These are phyloP conservation scores for Rhodeus uyekii DNA, from an alignment of 2,797 vertebrate species.

Conservation along the genomic window DNA sequence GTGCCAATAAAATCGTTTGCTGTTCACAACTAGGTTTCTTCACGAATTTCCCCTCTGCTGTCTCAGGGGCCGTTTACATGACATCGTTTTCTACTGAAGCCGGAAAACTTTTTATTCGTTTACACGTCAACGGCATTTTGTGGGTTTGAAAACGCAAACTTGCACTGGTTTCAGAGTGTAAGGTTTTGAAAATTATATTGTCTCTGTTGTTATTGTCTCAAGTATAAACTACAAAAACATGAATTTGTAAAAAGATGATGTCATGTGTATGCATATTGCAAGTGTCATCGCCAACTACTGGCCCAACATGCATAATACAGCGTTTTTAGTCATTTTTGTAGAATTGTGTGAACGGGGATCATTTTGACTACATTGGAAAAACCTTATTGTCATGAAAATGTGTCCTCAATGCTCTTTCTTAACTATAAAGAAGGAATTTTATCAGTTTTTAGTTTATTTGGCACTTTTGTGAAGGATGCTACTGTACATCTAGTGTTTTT, in stretches of 20 bases:
- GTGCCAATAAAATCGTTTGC: neutral
- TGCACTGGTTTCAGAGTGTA: neutral
- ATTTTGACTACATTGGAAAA: neutral
- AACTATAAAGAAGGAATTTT: neutral
- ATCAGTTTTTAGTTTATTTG: constrained; percentile 24
- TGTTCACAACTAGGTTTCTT: neutral
- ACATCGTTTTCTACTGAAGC: neutral
- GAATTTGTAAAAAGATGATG: neutral
- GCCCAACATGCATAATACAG: no score
- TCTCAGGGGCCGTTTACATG: neutral
- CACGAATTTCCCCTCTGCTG: neutral
- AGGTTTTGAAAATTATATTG: neutral
- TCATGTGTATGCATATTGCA: neutral
- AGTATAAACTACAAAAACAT: neutral
- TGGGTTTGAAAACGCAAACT: neutral
- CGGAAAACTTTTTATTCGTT: neutral
- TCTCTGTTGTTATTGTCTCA: no score
- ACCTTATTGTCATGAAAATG: neutral
- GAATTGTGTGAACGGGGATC: no score
- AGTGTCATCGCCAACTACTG: neutral
- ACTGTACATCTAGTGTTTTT: constrained; percentile 42
- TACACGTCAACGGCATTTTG: fast-evolving
- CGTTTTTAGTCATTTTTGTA: no score
- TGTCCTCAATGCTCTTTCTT: neutral
- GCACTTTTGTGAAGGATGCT: constrained; percentile 9